Conservation (phyloP, 2,113 vertebrate species). For the human region GRCh38 chr6:96608001-96608500, state of each 20-base stretch:
- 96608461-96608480: not conserved
- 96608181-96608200: not conserved
- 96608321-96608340: conserved; percentile 47
- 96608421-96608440: conserved; percentile 23
- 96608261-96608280: not conserved
- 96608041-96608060: not conserved
- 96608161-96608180: not conserved
- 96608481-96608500: not conserved
- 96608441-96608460: not conserved
- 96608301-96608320: not conserved
- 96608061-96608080: not conserved
- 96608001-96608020: too few relatives aligned
- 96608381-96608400: conserved; percentile 43
- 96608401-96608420: not conserved
- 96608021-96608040: not conserved
- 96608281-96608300: conserved; percentile 33
- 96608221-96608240: not conserved
- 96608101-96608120: conserved; percentile 24
- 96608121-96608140: conserved; percentile 6
- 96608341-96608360: not conserved
- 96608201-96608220: not conserved
- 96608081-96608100: not conserved
- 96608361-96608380: conserved; percentile 22
- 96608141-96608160: conserved; percentile 20
- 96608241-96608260: not conserved